Evolutionary conservation across 2,888 invertebrate species (phyloP), one percentile per base, ranked within the genome.

Genomic region (Neuroscelio doddi): DNA sequence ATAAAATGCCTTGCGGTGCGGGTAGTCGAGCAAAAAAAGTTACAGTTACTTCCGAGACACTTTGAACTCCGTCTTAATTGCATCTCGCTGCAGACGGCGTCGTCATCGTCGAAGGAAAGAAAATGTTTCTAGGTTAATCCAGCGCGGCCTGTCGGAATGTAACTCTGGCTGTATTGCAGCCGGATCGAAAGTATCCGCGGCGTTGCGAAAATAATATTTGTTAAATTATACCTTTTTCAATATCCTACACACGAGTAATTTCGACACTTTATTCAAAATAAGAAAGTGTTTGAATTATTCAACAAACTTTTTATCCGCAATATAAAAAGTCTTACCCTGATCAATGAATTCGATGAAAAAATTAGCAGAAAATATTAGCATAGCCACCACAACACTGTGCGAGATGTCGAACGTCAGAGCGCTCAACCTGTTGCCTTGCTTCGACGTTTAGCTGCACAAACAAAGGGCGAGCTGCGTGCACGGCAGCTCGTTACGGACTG

Each of bases 11-110:
- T n/a, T n/a, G n/a, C n/a, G n/a, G n/a, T n/a, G n/a, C n/a, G n/a
- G n/a, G n/a, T n/a, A n/a, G n/a, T n/a, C n/a, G n/a, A n/a, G n/a
- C n/a, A 66, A 64, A 62, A 65, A 66, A 61, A 41, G 55, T 52
- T 69, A 67, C 67, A 68, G 67, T 68, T 70, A 70, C 67, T 67
- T 64, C 67, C 71, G 65, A 74, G 71, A 70, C 70, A 72, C 69
- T 71, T 75, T 64, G 70, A 70, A 72, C 69, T 64, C 63, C 55
- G 51, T 47, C 52, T 59, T 56, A 67, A 66, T 66, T 66, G 57
- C 66, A 53, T 45, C 57, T 56, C 49, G 53, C 52, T 44, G 34
- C 52, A 66, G 65, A 66, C 61, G 57, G 57, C 66, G 57, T 57
- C 63, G 36, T 63, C 66, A 57, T 66, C 62, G 39, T 62, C 63